Evolutionary conservation across 2,113 vertebrate genomes (phyloP), one percentile per base, ranked within the genome.

Genomic region (Diadophis punctatus): DNA sequence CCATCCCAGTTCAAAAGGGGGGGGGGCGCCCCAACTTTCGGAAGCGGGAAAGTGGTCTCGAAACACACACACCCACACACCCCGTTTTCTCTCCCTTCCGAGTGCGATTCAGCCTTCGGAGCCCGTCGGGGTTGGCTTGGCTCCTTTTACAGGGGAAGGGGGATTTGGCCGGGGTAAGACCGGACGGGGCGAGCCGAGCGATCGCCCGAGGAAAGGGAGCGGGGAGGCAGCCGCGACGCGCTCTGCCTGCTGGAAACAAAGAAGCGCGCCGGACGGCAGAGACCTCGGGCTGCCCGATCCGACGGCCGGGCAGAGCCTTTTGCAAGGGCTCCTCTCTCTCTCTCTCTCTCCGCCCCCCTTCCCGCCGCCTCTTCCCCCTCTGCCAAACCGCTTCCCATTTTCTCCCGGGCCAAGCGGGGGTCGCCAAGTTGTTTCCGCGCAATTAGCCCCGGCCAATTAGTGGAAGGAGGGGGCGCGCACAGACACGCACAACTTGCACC

Each of bases 381-480:
- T n/a, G 14, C 11, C 55, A 34, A 18, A 27, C 34, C 87, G 20
- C 94, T 86, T 89, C 88, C 93, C 94, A 96, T 90, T 11, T 7
- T 25, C 20, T 68, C 84, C 4, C 92, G 16, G 48, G 55, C 86
- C 87, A n/a, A 25, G 25, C 86, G 49, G 80, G 46, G 86, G 48
- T 92, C 68, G 7, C 27, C 9, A 94, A 96, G 56, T 95, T 96
- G 85, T 16, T 51, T 91, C 55, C 46, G 51, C 60, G 88, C 91
- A 90, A 93, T 93, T 3, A 85, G 18, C 49, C 46, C 34, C 49
- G 48, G 48, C 87, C 49, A 89, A 89, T 48, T 60, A 63, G 58
- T 1, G 58, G 11, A 39, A 58, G 20, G 20, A n/a, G 11, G 55
- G 55, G 9, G 5, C 23, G 46, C 23, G 12, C 25, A 8, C 22